Evolutionary conservation across 1,140 invertebrate species (phyloP), one percentile per base, ranked within the genome.

Genomic region (Bombus sylvicola): DNA sequence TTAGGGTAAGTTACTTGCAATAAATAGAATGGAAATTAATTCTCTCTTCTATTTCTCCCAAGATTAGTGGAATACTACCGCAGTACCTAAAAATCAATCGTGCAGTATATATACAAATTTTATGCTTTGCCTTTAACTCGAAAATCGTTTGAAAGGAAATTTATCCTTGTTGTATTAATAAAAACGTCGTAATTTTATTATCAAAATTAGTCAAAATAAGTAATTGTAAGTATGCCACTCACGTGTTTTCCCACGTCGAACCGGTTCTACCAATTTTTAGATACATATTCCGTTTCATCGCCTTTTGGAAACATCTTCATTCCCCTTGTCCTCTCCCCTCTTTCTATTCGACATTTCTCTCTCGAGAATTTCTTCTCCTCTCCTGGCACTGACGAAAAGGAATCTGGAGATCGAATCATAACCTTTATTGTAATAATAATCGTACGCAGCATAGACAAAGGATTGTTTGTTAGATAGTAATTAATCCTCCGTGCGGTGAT

Each of bases 401-500:
- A 83, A 85, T 41, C 62, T 83, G 78, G 34, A 86, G 62, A 89
- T 79, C 37, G 74, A 62, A 76, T 87, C 76, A 57, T 82, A 81
- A 90, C 83, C 81, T 88, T 85, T 81, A 89, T 84, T 81, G 76
- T 89, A 90, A 90, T 83, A 85, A 76, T 87, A 88, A 89, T 83
- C 77, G 47, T 74, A 90, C n/a, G 84, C 74, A 69, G 81, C 62
- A 81, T 88, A 90, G 69, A 77, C 62, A 69, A 69, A 76, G 66
- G 82, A 85, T 89, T 85, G 75, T 90, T 91, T 84, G 83, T 91
- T 91, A 91, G 87, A 41, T 91, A 92, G 83, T 88, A 88, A 92
- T 91, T 91, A 91, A 92, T 92, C 87, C 75, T 87, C 84, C 77
- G 68, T 75, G 73, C 87, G 87, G 78, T 47, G 28, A 71, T 81